phyloP scores from a whole-genome alignment of 2,113 vertebrate genomes.

The Aegithalos caudatus region DNA sequence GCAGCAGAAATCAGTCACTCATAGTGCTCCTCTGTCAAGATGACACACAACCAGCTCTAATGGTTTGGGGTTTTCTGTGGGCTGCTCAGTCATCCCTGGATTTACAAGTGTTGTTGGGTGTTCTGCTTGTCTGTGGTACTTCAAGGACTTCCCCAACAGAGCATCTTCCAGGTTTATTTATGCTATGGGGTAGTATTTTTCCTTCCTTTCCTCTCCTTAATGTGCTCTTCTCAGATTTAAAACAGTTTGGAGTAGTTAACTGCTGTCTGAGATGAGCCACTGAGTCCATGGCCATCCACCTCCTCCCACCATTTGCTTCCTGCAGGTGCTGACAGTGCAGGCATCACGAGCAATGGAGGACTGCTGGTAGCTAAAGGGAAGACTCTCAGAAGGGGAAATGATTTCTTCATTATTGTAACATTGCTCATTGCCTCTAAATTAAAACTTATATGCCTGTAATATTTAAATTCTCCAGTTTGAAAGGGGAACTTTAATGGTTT shows the following conservation, averaged over 20 bases:
- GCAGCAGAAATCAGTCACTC: not conserved
- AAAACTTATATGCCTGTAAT: not conserved
- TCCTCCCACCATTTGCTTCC: not conserved
- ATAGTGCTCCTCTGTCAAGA: not conserved
- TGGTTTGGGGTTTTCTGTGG: not conserved
- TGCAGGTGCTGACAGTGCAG: not conserved
- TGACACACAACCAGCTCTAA: not conserved
- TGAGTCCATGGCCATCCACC: not conserved
- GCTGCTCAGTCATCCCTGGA: not conserved
- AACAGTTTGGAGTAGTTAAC: not conserved
- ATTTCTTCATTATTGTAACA: not conserved
- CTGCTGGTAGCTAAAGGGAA: not conserved
- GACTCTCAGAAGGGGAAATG: not conserved
- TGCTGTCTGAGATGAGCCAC: not conserved
- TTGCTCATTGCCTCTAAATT: not conserved
- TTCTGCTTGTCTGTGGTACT: not conserved
- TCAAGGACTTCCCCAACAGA: not conserved
- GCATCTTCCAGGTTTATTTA: not conserved
- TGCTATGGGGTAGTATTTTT: not conserved
- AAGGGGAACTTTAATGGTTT: not conserved
- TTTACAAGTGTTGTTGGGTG: not conserved
- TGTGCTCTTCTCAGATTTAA: not conserved
- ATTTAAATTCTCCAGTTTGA: not conserved
- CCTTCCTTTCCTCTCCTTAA: not conserved
- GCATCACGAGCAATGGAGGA: not conserved